These are phyloP conservation scores for Anas bahamensis DNA, from an alignment of 2,797 vertebrate species.

Conservation along the genomic window DNA sequence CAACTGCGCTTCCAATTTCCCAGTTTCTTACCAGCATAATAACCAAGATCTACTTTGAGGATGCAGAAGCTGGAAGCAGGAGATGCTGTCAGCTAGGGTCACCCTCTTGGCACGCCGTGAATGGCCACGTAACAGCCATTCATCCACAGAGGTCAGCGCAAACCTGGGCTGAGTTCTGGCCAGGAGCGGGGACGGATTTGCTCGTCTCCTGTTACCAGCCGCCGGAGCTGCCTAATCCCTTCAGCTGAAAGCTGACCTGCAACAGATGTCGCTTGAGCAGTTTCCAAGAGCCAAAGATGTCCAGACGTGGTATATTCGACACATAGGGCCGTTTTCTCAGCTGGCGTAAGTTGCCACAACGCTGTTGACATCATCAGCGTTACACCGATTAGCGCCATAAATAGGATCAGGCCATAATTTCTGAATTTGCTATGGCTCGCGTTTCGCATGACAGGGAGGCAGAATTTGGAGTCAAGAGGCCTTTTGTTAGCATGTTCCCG, in stretches of 20 bases:
- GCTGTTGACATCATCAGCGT: neutral
- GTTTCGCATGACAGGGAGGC: neutral
- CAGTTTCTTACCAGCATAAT: neutral
- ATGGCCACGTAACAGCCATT: neutral
- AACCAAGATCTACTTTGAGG: neutral
- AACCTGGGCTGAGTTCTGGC: conserved; percentile 28
- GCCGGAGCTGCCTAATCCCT: conserved; percentile 44
- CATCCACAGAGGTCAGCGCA: neutral
- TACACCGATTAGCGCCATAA: neutral
- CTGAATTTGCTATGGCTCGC: neutral
- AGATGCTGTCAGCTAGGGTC: rapidly evolving
- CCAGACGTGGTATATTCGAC: neutral
- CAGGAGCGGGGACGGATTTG: neutral
- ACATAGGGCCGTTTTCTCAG: neutral
- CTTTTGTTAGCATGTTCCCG: conserved; percentile 13
- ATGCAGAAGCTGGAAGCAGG: neutral
- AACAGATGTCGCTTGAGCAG: neutral
- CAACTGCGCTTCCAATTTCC: neutral
- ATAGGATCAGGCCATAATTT: neutral
- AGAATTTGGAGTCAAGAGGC: conserved; percentile 28
- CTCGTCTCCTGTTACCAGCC: neutral
- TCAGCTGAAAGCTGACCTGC: conserved; percentile 48
- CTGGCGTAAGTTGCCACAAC: neutral
- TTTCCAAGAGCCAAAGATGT: neutral
- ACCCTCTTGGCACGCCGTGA: neutral